Percentiles rank a stretch among this genome's conserved stretches.
phyloP scores from a whole-genome alignment of 2,888 invertebrate species.

The Philereme transversata region DNA sequence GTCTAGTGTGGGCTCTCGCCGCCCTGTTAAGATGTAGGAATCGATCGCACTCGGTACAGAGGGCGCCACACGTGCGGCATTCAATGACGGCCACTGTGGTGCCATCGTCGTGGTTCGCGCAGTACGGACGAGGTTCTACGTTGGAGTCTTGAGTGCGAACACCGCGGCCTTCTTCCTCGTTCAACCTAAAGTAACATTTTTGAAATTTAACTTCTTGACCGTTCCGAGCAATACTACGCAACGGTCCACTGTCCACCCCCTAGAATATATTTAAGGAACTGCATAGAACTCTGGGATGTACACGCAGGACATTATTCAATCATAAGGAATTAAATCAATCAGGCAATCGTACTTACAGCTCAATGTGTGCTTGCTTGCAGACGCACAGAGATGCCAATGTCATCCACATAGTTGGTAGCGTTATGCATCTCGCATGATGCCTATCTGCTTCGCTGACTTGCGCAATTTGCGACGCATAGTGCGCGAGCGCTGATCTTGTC shows the following conservation, averaged over 20 bases:
- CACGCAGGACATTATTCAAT: no score
- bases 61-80: constrained; percentile 94
- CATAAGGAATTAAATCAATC: no score
- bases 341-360: constrained; percentile 67
- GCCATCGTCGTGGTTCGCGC: constrained; percentile 98
- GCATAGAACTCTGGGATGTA: no score
- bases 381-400: constrained; percentile 97
- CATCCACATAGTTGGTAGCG: constrained; percentile 94
- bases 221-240: no score
- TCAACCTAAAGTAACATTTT: constrained; percentile 7
- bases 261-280: no score
- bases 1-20: constrained; percentile 93
- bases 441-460: constrained; percentile 90
- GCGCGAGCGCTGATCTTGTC: constrained; percentile 94
- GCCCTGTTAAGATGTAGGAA: constrained; percentile 96
- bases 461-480: constrained; percentile 92
- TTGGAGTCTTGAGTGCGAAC: constrained; percentile 45
- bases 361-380: constrained; percentile 95
- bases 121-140: constrained; percentile 88
- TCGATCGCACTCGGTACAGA: constrained; percentile 98
- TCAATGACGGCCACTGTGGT: constrained; percentile 96
- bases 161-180: constrained; percentile 49
- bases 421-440: constrained; percentile 90
- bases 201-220: no score
- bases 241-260: no score